Conservation (phyloP, 2,113 vertebrate genomes). For the Notothenia coriiceps region DNA sequence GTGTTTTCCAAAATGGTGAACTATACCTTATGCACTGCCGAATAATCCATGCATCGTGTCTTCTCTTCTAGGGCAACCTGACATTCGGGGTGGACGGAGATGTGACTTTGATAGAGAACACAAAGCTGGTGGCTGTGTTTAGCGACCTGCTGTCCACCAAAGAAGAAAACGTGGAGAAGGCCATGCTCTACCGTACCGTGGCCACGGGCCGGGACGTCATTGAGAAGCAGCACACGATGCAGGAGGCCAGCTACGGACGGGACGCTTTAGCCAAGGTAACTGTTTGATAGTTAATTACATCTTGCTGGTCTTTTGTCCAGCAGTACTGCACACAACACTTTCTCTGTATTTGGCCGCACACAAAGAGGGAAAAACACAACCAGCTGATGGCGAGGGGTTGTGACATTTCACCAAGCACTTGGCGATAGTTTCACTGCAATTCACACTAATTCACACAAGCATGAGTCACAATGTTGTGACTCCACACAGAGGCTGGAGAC, state of each 20-base stretch:
- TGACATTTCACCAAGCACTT: neutral
- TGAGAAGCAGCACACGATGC: constrained; percentile 94
- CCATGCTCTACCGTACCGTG: constrained; percentile 94
- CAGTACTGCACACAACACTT: neutral
- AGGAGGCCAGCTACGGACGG: constrained; percentile 94
- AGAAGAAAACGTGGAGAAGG: constrained; percentile 92
- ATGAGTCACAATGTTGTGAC: constrained; percentile 63
- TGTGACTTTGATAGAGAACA: constrained; percentile 90
- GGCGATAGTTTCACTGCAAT: neutral
- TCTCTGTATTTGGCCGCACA: neutral
- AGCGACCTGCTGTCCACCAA: constrained; percentile 91
- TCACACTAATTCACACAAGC: constrained; percentile 20
- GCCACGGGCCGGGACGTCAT: constrained; percentile 95
- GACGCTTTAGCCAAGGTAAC: constrained; percentile 95
- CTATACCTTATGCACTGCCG: neutral
- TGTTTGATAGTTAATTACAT: neutral
- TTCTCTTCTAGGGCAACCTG: constrained; percentile 89
- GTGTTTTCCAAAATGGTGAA: neutral
- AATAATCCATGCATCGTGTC: neutral
- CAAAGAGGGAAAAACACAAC: neutral
- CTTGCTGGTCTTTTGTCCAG: neutral
- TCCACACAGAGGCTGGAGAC: constrained; percentile 31
- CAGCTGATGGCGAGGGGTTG: neutral
- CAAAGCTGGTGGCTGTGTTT: constrained; percentile 87
- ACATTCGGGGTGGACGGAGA: constrained; percentile 93